A percentile compares a stretch with the other conserved stretches of the same genome.
Evolutionary conservation across 1,140 invertebrate species (phyloP).

Genomic region (Microplitis demolitor): DNA sequence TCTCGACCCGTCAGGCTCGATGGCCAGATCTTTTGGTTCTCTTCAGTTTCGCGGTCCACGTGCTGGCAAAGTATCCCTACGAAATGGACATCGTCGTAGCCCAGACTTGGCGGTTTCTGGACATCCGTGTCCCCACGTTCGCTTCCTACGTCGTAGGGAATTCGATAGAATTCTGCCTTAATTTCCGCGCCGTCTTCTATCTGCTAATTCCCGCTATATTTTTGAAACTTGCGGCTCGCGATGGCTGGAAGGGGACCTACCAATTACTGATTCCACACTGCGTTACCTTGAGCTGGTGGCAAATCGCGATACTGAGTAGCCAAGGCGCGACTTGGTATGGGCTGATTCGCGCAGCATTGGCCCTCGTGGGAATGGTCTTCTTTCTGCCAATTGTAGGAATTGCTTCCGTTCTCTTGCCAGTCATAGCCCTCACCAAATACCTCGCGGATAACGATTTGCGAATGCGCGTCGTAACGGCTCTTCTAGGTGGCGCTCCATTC

Average conservation of each 20-base stretch:
- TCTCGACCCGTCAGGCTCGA: conserved; percentile 66
- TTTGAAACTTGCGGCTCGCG: conserved; percentile 71
- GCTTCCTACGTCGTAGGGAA: conserved; percentile 79
- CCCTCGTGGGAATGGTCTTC: conserved; percentile 75
- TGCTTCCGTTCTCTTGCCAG: conserved; percentile 73
- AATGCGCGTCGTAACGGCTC: conserved; percentile 65
- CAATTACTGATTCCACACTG: conserved; percentile 81
- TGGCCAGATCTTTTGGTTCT: conserved; percentile 74
- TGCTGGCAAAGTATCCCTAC: conserved; percentile 83
- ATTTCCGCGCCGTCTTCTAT: conserved; percentile 78
- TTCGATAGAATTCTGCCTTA: conserved; percentile 84
- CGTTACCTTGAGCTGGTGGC: conserved; percentile 85
- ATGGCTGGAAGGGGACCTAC: conserved; percentile 79
- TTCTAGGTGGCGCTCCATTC: conserved; percentile 64
- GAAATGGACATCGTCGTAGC: conserved; percentile 80
- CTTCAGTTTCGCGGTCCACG: conserved; percentile 79
- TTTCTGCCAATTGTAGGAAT: conserved; percentile 80
- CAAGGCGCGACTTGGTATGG: conserved; percentile 82
- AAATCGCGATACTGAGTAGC: conserved; percentile 78
- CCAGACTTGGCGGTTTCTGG: conserved; percentile 78
- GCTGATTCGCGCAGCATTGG: conserved; percentile 75
- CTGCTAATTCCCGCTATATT: conserved; percentile 76
- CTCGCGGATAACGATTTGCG: conserved; percentile 69
- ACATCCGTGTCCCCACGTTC: conserved; percentile 79
- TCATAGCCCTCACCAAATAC: conserved; percentile 73